Base-by-base conservation (phyloP, 2,113 vertebrate genomes). In the Oenanthe melanoleuca region DNA sequence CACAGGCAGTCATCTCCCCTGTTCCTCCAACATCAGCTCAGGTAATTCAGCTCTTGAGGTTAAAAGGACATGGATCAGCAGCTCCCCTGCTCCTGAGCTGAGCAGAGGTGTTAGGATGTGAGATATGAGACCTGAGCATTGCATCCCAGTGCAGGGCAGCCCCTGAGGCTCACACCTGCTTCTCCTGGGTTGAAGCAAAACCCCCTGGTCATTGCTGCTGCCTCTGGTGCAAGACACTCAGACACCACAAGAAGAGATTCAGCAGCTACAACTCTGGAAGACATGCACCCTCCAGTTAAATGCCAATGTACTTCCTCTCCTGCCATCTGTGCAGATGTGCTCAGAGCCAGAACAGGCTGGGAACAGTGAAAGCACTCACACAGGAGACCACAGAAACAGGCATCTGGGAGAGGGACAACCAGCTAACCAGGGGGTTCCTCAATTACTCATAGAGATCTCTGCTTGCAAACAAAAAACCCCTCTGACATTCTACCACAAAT, bases 1-100 rank as follows among this genome's bases (percentile, higher is more conserved):
- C 6, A 3, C 1, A 22, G 56, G n/a, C 55, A 38, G 34, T 8
- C 8, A 29, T 1, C 24, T 38, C 61, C 3, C 0, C 0, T 4
- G 14, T 2, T 49, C 49, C 23, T 74, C 63, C 65, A 31, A 5
- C 45, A 38, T 2, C 2, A 3, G 8, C 22, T 38, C 45, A 53
- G 31, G 11, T 16, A 71, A 25, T 24, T 34, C 74, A 47, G 0
- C 34, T 42, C 29, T 2, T 16, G 52, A 71, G 56, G 22, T 38
- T 45, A 42, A 15, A 22, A 60, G 45, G 69, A 45, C 65, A 50
- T 0, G 1, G 14, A 26, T 29, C 56, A 45, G 53, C 64, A 93
- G 26, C 38, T 81, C 44, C 34, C 52, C 25, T 21, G 9, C 9
- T 49, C 50, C 82, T 14, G 4, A 89, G 44, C 12, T 13, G 29